A percentile compares a stretch with the other conserved stretches of the same genome.
Conservation (phyloP, 2,797 vertebrate species). For the Lepilemur septentrionalis region DNA sequence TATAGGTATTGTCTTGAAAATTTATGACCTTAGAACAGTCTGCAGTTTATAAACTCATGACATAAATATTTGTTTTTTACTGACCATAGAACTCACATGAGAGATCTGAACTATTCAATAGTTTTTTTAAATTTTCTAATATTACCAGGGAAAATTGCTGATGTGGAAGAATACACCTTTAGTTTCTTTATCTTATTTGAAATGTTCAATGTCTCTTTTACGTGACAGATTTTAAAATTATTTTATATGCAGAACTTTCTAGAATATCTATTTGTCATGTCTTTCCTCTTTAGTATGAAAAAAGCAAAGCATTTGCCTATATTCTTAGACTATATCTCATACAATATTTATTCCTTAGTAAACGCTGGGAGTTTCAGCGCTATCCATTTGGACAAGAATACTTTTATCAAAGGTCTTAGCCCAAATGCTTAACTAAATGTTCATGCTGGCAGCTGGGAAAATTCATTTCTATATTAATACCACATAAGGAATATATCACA, state of each 20-base stretch:
- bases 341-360: neutral
- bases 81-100: neutral
- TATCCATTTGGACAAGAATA: neutral
- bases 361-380: neutral
- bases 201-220: neutral
- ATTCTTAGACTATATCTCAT: neutral
- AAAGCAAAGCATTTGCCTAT: neutral
- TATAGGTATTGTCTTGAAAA: neutral
- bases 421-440: neutral
- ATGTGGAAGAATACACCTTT: neutral
- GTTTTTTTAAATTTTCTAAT: neutral
- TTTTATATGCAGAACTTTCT: neutral
- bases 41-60: neutral
- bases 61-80: neutral
- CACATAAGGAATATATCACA: neutral
- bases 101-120: neutral
- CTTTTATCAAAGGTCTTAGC: neutral
- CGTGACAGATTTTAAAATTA: neutral
- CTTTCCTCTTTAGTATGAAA: neutral
- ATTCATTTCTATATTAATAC: conserved; percentile 40
- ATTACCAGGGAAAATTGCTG: neutral
- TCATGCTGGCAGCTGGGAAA: neutral
- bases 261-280: neutral
- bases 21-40: neutral
- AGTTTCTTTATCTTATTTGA: neutral